Percentiles rank a stretch among this genome's conserved stretches.
Conservation (phyloP, 2,888 invertebrate genomes). For the Mactromeris polynyma region DNA sequence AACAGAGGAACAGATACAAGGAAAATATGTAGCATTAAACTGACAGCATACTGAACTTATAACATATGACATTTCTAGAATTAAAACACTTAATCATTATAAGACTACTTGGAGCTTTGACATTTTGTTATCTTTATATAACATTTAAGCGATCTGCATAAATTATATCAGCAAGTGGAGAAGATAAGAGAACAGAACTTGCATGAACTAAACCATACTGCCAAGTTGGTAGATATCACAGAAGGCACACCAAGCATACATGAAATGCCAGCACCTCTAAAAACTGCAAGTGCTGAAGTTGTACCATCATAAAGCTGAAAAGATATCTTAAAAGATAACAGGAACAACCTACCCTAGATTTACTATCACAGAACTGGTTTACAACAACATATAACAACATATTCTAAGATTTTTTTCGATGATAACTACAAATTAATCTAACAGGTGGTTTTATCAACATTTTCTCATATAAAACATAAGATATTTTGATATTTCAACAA, state of each 20-base stretch:
- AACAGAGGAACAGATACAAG: too few species aligned
- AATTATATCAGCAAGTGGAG: not conserved
- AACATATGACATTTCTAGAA: not conserved
- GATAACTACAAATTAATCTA: constrained; percentile 13
- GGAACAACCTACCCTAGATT: not conserved
- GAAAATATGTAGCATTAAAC: too few species aligned
- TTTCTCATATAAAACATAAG: constrained; percentile 5
- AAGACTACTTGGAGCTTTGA: not conserved
- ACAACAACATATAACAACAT: constrained; percentile 10
- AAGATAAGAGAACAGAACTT: not conserved
- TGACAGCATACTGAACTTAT: too few species aligned
- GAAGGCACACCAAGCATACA: not conserved
- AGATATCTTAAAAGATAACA: not conserved
- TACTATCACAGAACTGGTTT: not conserved
- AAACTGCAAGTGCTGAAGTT: constrained; percentile 5
- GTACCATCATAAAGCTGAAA: not conserved
- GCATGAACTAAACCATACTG: not conserved
- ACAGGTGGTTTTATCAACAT: constrained; percentile 9
- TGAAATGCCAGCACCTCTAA: not conserved
- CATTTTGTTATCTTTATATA: constrained; percentile 5
- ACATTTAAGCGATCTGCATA: not conserved
- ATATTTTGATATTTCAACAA: not conserved
- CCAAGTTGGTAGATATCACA: constrained; percentile 8
- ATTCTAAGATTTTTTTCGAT: not conserved
- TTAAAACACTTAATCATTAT: not conserved